Evolutionary conservation across 1,140 invertebrate genomes (phyloP), one percentile per base, ranked within the genome.

Genomic region (Maniola jurtina): DNA sequence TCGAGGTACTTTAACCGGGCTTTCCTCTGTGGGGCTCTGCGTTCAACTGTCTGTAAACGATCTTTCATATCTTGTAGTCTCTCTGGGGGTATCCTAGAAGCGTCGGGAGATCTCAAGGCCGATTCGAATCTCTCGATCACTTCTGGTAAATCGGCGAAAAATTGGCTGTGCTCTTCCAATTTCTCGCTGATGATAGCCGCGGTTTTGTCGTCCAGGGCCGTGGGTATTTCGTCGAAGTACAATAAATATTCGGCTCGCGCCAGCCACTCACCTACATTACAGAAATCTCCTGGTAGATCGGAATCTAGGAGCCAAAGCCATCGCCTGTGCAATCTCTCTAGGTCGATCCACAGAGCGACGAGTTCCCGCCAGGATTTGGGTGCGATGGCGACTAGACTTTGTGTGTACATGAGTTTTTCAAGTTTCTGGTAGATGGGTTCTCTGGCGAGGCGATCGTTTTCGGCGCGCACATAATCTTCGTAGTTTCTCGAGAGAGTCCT

Each of bases 271-370:
- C 96, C 97, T 10, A 98, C 93, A 64, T 94, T 92, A 48, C 95
- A 95, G 55, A 99, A 94, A 76, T 96, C 95, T 38, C 96, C 96
- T 7, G 97, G 96, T 35, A 99, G 89, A 64, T 93, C 92, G 0
- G 95, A 94, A 84, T 99, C 97, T 68, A 98, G 89, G 13, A 95
- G 85, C 95, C 96, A 96, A 52, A 96, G 93, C 97, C 97, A 98
- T 78, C 94, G 93, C 70, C 94, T 92, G 90, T 97, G 93, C 90
- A 97, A 92, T 71, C 93, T 90, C 83, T 96, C 93, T 16, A 97
- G 88, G 80, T 95, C 94, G 66, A 93, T 92, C 96, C 96, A 97
- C 16, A 96, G 89, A 35, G 88, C 91, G 66, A 95, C 94, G 9
- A 97, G 93, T 69, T 96, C 94, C 52, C 92, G 92, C 96, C 96